Evolutionary conservation across 2,797 vertebrate species (phyloP).

Genomic region (Microtus obscurus): DNA sequence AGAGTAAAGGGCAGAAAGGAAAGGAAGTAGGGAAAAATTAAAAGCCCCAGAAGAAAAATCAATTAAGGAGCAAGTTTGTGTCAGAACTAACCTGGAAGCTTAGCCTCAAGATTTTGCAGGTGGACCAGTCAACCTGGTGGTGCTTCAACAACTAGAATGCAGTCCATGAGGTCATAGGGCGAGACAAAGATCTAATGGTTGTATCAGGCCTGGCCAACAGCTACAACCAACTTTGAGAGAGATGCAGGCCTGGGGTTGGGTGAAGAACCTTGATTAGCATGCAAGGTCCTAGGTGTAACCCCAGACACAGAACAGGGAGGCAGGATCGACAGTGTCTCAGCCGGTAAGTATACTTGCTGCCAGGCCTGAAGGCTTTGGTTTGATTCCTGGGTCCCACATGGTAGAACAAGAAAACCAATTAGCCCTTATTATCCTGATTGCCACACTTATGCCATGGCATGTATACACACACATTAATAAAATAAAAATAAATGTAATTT

Average conservation of each 20-base stretch:
- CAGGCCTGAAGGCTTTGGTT: background rate
- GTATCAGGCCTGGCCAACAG: background rate
- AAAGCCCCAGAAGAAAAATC: background rate
- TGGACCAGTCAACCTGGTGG: background rate
- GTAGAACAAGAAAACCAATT: background rate
- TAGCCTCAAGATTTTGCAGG: constrained; percentile 40
- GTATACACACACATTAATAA: too few relatives aligned
- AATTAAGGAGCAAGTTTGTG: constrained; percentile 2
- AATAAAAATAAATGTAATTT: background rate
- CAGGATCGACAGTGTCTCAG: background rate
- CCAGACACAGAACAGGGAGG: background rate
- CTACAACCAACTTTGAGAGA: constrained; percentile 30
- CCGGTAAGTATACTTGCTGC: background rate
- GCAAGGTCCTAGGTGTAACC: background rate
- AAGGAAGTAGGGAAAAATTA: constrained; percentile 51
- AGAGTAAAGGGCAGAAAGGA: constrained; percentile 13
- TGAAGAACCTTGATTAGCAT: background rate
- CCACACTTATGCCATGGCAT: background rate
- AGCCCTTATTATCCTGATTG: background rate
- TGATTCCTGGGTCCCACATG: background rate
- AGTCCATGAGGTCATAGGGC: background rate
- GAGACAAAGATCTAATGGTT: constrained; percentile 53
- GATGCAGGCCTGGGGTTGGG: background rate
- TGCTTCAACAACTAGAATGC: background rate
- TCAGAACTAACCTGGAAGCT: constrained; percentile 1